Percentiles rank a stretch among this genome's conserved stretches.
phyloP scores from a whole-genome alignment of 2,113 vertebrate genomes.

The Oncorhynchus mykiss region DNA sequence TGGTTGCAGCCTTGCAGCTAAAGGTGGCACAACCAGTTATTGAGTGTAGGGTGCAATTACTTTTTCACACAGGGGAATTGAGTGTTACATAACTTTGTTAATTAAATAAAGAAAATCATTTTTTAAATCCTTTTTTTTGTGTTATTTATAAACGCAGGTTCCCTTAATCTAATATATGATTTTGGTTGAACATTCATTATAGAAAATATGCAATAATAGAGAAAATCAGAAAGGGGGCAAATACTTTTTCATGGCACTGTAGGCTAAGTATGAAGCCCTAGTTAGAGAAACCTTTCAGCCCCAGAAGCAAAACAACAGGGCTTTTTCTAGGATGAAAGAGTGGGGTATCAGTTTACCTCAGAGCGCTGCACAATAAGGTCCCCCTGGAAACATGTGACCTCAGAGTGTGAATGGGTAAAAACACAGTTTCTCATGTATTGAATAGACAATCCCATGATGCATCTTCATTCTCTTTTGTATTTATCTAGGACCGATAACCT shows the following conservation, averaged over 20 bases:
- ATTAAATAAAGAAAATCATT: no score
- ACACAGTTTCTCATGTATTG: conserved; percentile 40
- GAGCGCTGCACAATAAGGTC: conserved; percentile 51
- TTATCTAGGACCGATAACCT: neutral
- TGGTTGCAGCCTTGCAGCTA: no score
- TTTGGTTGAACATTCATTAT: no score
- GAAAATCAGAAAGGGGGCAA: no score
- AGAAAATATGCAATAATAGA: no score
- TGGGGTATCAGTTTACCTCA: conserved; percentile 60
- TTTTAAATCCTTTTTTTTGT: no score
- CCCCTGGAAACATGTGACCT: conserved; percentile 55
- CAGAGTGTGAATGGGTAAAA: conserved; percentile 38
- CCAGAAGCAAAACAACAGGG: conserved; percentile 49
- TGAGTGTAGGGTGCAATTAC: no score
- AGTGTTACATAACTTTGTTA: no score
- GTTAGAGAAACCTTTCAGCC: conserved; percentile 20
- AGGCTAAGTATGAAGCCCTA: conserved; percentile 36
- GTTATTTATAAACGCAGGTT: no score
- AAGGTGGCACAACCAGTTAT: no score
- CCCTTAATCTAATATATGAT: no score
- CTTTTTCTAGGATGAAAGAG: conserved; percentile 60
- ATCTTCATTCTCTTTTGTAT: conserved; percentile 1
- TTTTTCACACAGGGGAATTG: no score
- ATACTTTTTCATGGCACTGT: neutral
- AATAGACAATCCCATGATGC: conserved; percentile 14